Evolutionary conservation across 2,113 vertebrate species (phyloP).

Genomic region (Pluvialis apricaria): DNA sequence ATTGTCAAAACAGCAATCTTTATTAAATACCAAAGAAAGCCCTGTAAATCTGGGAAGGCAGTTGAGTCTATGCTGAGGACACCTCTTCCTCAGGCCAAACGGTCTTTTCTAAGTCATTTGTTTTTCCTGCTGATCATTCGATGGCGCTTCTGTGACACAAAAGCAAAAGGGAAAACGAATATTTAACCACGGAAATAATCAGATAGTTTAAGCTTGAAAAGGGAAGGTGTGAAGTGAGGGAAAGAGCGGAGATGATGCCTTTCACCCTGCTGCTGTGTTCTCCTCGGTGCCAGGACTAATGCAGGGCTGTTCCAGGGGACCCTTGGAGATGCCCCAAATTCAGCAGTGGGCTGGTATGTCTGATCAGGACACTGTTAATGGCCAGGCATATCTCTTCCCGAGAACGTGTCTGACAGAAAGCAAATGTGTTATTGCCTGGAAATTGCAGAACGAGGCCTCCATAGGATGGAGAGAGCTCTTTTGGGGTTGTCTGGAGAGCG

Average conservation of each 20-base stretch:
- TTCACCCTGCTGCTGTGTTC: background rate
- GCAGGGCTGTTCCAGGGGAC: background rate
- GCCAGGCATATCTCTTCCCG: background rate
- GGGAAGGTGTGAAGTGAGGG: background rate
- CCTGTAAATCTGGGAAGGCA: slow-evolving; percentile 42
- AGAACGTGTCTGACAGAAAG: background rate
- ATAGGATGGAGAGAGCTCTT: background rate
- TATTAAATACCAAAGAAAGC: slow-evolving; percentile 65
- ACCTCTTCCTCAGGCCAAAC: slow-evolving; percentile 40
- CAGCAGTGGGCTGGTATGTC: background rate
- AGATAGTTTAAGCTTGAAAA: background rate
- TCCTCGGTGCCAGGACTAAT: background rate
- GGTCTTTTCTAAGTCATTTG: background rate
- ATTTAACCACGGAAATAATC: slow-evolving; percentile 27
- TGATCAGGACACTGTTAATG: background rate
- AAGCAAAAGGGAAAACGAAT: slow-evolving; percentile 46
- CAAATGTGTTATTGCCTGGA: background rate
- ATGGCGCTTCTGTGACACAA: background rate
- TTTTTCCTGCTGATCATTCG: slow-evolving; percentile 22
- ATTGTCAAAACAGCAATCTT: slow-evolving; percentile 47
- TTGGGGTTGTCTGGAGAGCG: background rate
- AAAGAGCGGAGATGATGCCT: background rate
- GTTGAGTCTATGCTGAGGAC: background rate
- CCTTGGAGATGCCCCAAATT: background rate
- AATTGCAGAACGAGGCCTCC: background rate